Percentiles rank a stretch among this genome's conserved stretches.
These are phyloP conservation scores for Trematocara variabile DNA, from an alignment of 2,113 vertebrate genomes.

Conservation along the genomic window DNA sequence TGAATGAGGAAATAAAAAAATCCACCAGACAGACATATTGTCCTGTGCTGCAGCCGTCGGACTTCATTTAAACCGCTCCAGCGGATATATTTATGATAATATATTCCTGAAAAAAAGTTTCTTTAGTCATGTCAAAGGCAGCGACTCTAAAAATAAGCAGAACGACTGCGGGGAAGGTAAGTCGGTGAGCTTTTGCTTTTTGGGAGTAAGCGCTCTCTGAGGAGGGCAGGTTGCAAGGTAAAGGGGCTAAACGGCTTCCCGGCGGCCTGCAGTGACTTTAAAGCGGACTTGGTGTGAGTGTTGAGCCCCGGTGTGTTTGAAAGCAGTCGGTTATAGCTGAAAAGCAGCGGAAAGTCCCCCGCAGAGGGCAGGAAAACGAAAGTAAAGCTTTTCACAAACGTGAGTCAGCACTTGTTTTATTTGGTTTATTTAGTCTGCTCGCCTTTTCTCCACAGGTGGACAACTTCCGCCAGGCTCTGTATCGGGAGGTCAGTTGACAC, in stretches of 20 bases:
- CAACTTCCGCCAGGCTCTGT: constrained; percentile 75
- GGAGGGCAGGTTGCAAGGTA: neutral
- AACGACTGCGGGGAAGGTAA: constrained; percentile 47
- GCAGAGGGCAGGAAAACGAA: constrained; percentile 33
- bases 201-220: neutral
- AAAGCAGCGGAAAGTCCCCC: neutral
- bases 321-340: rapidly evolving
- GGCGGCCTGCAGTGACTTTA: neutral
- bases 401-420: constrained; percentile 16
- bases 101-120: neutral
- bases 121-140: constrained; percentile 47
- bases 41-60: neutral
- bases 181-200: neutral
- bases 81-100: neutral
- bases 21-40: neutral
- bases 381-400: constrained; percentile 10
- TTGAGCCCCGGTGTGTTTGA: neutral
- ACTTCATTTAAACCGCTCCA: neutral
- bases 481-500: constrained; percentile 70
- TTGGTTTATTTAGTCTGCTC: neutral
- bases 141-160: constrained; percentile 50
- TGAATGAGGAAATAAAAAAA: constrained; percentile 48
- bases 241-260: neutral
- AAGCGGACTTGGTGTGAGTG: neutral
- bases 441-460: constrained; percentile 69